These are phyloP conservation scores for Pogonocichla stellata DNA, from an alignment of 2,113 vertebrate species.

Conservation along the genomic window DNA sequence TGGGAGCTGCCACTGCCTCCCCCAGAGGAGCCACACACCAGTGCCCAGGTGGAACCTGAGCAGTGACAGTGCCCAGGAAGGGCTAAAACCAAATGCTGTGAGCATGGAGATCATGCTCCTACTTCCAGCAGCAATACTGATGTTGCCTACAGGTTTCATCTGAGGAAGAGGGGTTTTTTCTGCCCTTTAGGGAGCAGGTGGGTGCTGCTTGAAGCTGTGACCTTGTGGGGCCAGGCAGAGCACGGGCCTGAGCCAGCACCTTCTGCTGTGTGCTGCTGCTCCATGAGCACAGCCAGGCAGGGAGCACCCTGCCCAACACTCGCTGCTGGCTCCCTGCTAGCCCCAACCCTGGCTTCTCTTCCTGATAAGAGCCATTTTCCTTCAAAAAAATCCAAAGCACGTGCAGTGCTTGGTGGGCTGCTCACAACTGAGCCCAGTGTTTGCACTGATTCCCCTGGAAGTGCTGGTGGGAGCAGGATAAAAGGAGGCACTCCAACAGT, in stretches of 20 bases:
- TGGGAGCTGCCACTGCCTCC: neutral
- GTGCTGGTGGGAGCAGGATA: neutral
- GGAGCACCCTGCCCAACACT: rapidly evolving
- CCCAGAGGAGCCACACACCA: neutral
- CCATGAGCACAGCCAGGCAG: neutral
- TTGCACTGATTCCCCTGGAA: neutral
- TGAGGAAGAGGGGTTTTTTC: neutral
- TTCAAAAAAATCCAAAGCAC: neutral
- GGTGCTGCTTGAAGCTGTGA: neutral
- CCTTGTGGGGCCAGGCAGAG: neutral
- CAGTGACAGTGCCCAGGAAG: rapidly evolving
- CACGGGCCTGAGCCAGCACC: rapidly evolving
- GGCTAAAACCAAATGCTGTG: rapidly evolving
- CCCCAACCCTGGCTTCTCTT: neutral
- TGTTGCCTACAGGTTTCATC: neutral
- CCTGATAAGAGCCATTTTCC: neutral
- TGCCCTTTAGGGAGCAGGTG: neutral
- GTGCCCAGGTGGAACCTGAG: neutral
- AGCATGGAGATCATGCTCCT: neutral
- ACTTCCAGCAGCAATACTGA: neutral
- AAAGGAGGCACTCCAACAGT: neutral
- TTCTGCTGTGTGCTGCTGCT: neutral
- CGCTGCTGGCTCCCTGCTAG: neutral
- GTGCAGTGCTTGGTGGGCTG: rapidly evolving
- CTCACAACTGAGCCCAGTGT: rapidly evolving